These are phyloP conservation scores for Fringilla coelebs DNA, from an alignment of 2,797 vertebrate species.

Conservation along the genomic window DNA sequence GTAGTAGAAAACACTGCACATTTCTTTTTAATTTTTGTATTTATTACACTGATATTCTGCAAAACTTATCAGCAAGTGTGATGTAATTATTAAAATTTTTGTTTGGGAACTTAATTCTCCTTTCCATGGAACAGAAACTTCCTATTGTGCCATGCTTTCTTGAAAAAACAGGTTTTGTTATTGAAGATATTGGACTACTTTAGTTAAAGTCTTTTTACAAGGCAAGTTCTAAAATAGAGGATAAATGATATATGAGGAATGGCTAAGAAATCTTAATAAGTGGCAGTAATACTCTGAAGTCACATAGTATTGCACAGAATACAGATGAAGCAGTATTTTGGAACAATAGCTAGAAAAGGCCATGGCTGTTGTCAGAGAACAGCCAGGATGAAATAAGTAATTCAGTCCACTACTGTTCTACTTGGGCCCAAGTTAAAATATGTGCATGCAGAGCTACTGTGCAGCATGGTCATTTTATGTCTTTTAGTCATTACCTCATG, in stretches of 20 bases:
- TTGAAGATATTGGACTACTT: background rate
- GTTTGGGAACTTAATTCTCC: background rate
- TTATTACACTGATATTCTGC: background rate
- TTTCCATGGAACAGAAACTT: background rate
- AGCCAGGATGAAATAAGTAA: background rate
- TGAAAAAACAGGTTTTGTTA: background rate
- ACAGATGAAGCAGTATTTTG: background rate
- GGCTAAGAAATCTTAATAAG: background rate
- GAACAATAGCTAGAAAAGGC: background rate
- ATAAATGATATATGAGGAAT: background rate
- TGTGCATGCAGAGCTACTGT: background rate
- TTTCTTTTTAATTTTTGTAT: background rate
- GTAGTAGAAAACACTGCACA: background rate
- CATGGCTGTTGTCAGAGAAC: background rate
- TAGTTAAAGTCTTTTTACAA: background rate
- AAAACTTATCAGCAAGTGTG: background rate
- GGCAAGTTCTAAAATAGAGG: background rate
- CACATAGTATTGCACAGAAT: background rate
- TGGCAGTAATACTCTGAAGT: background rate
- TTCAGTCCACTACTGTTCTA: background rate
- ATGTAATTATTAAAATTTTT: background rate
- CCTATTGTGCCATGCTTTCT: background rate
- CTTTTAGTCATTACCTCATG: background rate
- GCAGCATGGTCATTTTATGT: background rate
- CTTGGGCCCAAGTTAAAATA: background rate